Evolutionary conservation across 2,888 invertebrate genomes (phyloP), one percentile per base, ranked within the genome.

Genomic region (Cephus sareptanus): DNA sequence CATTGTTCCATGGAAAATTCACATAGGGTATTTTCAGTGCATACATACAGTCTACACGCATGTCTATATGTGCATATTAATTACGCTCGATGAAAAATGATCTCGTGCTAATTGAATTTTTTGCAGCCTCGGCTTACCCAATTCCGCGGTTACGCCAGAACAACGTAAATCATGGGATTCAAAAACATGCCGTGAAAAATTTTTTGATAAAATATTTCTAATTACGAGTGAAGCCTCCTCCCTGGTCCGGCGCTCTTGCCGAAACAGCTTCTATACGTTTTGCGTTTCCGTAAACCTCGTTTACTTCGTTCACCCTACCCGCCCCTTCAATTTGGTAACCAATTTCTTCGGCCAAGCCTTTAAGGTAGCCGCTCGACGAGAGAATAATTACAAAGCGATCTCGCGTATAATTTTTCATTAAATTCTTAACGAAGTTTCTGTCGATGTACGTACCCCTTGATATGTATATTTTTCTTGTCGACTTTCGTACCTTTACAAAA

Each of bases 51-150:
- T 35, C 35, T 35, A 35, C 35, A 9, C 31, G 31, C 15, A 9
- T 31, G n/a, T 23, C 71, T 31, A 12, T 23, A 23, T 9, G 56
- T 12, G 71, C 13, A 33, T 71, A 71, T 71, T 71, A 71, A 71
- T 71, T 71, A 34, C 71, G 31, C 31, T 9, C 71, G 71, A 31
- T 71, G 71, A 71, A 71, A 71, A 71, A 71, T 71, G 71, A 31
- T 23, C 31, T 71, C 71, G 31, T 31, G 71, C 71, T 71, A 71
- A 71, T 71, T 71, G 71, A 31, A 71, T 71, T 71, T 71, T 70
- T 71, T 71, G 4, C 9, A 15, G 6, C 34, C 31, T 11, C 34
- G 31, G 31, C 34, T 71, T 71, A 33, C 31, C 56, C 9, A 56
- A 56, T 23, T 23, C 13, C 71, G 13, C 71, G 34, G 33, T 23